Evolutionary conservation across 2,113 vertebrate genomes (phyloP).

Genomic region (Vanacampus margaritifer): DNA sequence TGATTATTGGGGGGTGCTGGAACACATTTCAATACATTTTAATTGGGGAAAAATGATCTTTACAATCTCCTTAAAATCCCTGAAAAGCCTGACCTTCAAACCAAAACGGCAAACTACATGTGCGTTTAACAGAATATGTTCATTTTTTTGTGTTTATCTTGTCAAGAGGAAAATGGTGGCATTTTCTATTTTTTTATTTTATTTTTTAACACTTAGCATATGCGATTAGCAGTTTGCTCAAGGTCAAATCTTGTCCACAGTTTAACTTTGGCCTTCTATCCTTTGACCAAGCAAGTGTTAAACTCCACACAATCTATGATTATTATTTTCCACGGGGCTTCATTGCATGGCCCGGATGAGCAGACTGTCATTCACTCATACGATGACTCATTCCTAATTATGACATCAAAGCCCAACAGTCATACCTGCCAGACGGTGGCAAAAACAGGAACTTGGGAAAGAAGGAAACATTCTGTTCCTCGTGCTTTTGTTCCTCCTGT

Average conservation of each 20-base stretch:
- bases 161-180: background rate
- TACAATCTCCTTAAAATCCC: background rate
- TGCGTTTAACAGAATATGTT: background rate
- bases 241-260: background rate
- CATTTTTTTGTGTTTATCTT: background rate
- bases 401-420: slow-evolving; percentile 22
- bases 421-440: slow-evolving; percentile 26
- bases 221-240: background rate
- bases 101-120: background rate
- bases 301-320: background rate
- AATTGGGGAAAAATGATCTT: too few relatives aligned
- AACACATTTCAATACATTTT: too few relatives aligned
- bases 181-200: background rate
- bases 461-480: slow-evolving; percentile 4
- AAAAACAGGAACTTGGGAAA: slow-evolving; percentile 8
- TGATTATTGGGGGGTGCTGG: too few relatives aligned
- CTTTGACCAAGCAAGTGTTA: background rate
- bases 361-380: slow-evolving; percentile 18
- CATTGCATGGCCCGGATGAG: slow-evolving; percentile 24
- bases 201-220: background rate
- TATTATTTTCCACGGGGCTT: background rate
- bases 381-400: slow-evolving; percentile 43
- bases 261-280: background rate
- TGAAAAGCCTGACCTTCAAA: too few relatives aligned
- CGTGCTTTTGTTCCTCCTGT: slow-evolving; percentile 4